Percentiles rank a stretch among this genome's conserved stretches.
These are phyloP conservation scores for Spinus olivaceus DNA, from an alignment of 2,797 vertebrate species.

Conservation along the genomic window DNA sequence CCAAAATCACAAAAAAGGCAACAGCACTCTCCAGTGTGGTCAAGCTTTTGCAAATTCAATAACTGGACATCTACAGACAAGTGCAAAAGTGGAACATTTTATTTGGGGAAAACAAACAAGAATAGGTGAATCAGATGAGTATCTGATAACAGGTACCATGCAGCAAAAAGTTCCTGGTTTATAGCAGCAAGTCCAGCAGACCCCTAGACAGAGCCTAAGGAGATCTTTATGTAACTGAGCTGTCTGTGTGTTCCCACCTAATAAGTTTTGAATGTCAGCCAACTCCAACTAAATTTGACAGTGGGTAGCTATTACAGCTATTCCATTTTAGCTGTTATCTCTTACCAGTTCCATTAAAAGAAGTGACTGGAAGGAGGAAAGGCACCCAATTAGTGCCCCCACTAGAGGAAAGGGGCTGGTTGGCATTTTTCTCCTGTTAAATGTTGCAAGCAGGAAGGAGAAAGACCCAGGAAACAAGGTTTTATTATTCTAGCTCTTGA, in stretches of 20 bases:
- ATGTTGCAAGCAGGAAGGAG: fast-evolving
- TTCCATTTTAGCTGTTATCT: slow-evolving; percentile 1
- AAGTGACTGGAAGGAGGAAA: not conserved
- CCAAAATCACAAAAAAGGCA: not conserved
- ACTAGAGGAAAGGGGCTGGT: not conserved
- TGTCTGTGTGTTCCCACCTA: not conserved
- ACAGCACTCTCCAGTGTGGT: fast-evolving
- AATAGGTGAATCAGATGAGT: not conserved
- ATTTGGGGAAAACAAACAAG: not conserved
- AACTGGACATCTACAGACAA: not conserved
- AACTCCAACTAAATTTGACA: not conserved
- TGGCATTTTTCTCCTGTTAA: not conserved
- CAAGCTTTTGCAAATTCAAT: not conserved
- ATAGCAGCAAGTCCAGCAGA: not conserved
- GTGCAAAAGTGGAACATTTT: not conserved
- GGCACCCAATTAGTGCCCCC: not conserved
- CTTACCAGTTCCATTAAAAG: slow-evolving; percentile 8
- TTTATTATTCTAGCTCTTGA: not conserved
- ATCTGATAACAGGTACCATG: not conserved
- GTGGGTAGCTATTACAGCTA: slow-evolving; percentile 10
- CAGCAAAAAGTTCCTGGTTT: not conserved
- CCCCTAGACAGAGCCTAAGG: not conserved
- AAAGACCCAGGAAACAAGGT: not conserved
- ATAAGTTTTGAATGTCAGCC: slow-evolving; percentile 30
- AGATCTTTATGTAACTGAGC: slow-evolving; percentile 9